Evolutionary conservation across 2,113 vertebrate genomes (phyloP), one percentile per base, ranked within the genome.

Genomic region (Leptocoma aspasia): DNA sequence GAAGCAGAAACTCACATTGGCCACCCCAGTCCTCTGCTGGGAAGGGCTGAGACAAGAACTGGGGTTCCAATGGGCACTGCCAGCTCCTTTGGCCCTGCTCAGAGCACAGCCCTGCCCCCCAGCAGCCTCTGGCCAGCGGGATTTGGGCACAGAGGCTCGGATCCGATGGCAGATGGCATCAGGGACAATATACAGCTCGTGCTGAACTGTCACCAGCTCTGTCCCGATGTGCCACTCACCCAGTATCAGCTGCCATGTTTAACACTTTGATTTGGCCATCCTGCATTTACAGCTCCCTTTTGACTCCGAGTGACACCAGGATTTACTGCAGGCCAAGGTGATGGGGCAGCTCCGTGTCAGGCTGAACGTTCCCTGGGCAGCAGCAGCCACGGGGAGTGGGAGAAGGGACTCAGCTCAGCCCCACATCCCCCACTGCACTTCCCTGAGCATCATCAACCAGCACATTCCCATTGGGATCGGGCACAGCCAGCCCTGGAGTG

Each of bases 171-270:
- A 75, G 41, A 57, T 45, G 71, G 53, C 70, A 15, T 2, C 31
- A 7, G 70, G 8, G 70, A 28, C 15, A 27, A 16, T 2, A 31
- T 2, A 2, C 53, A 56, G 71, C 53, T 27, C 5, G 7, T 13
- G 11, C 4, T 21, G 41, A 35, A 1, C 41, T 35, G 71, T 8
- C 71, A 35, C 39, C 41, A 16, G 7, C 53, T 22, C 7, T 4
- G 4, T 13, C 39, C 70, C 52, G 9, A 1, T 0, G 52, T 15
- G 70, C 70, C 31, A 5, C 70, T 21, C 70, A 9, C 9, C 69
- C 33, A 0, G 31, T 2, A 1, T 7, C 70, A 20, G 16, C 52
- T 54, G 50, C 68, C 39, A 6, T 0, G 1, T 4, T 5, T 3
- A 26, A 18, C 16, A 1, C 52, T 33, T 7, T 2, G 16, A 2